Conservation (phyloP, 2,888 invertebrate genomes). For the Entomobrya proxima region DNA sequence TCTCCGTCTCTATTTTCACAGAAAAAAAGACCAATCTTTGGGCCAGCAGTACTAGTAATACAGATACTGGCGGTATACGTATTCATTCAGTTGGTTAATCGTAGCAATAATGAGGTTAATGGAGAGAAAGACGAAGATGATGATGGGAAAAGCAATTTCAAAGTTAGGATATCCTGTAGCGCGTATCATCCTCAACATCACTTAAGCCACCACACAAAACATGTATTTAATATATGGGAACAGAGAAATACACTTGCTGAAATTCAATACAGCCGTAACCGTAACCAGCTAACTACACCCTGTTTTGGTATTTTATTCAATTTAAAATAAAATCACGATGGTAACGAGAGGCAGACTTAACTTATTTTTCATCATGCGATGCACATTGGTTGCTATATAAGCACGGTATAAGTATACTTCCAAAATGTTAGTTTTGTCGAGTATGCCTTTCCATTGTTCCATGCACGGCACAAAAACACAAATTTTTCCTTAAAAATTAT, state of each 20-base stretch:
- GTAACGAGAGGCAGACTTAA: neutral
- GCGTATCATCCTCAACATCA: slow-evolving; percentile 15
- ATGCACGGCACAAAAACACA: slow-evolving; percentile 1
- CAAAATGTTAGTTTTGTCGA: neutral
- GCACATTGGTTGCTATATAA: neutral
- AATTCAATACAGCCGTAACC: neutral
- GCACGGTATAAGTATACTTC: neutral
- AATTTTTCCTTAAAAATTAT: slow-evolving; percentile 54
- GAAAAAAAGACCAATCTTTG: slow-evolving; percentile 19
- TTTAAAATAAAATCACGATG: slow-evolving; percentile 12
- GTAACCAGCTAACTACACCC: slow-evolving; percentile 31
- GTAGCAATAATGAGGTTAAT: slow-evolving; percentile 58
- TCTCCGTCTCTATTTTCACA: slow-evolving; percentile 5
- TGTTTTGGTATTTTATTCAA: slow-evolving; percentile 48
- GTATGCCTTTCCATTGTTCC: neutral
- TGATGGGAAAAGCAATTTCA: slow-evolving; percentile 64
- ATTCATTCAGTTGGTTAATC: slow-evolving; percentile 42
- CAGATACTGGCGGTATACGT: neutral
- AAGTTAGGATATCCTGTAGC: slow-evolving; percentile 63
- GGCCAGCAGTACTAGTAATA: neutral
- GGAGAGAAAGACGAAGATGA: slow-evolving; percentile 26
- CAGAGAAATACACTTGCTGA: neutral
- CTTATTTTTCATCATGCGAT: slow-evolving; percentile 16
- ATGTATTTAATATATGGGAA: no score
- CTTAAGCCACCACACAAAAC: neutral